Evolutionary conservation across 1,140 invertebrate genomes (phyloP).

Genomic region (Drosophila tani): DNA sequence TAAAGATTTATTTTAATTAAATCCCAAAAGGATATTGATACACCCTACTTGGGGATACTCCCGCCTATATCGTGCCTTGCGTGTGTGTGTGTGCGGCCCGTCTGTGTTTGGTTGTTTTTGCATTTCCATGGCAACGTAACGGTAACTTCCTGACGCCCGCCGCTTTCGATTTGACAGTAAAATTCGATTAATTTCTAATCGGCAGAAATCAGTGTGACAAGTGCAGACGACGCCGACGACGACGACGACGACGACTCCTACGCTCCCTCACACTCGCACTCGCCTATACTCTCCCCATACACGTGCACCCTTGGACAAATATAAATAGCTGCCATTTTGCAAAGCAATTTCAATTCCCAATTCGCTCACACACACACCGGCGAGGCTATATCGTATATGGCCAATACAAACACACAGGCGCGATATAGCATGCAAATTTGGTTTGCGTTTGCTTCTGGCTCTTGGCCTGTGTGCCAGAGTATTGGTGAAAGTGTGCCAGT

Average conservation of each 20-base stretch:
- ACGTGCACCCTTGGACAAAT: slow-evolving; percentile 48
- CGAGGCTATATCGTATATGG: slow-evolving; percentile 13
- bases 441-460: slow-evolving; percentile 40
- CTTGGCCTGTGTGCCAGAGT: slow-evolving; percentile 5
- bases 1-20: neutral
- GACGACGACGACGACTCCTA: neutral
- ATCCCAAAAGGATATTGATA: slow-evolving; percentile 2
- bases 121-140: slow-evolving; percentile 78
- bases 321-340: slow-evolving; percentile 65
- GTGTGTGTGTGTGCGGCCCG: slow-evolving; percentile 35
- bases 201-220: slow-evolving; percentile 78
- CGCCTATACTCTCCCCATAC: slow-evolving; percentile 7
- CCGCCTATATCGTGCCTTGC: slow-evolving; percentile 34
- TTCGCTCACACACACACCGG: slow-evolving; percentile 18
- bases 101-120: slow-evolving; percentile 68
- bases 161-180: slow-evolving; percentile 80
- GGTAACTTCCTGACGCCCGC: slow-evolving; percentile 54
- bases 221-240: slow-evolving; percentile 49
- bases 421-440: slow-evolving; percentile 67
- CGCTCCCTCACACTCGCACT: neutral
- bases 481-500: slow-evolving; percentile 43
- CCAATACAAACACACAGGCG: slow-evolving; percentile 37
- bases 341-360: slow-evolving; percentile 59
- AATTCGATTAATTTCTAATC: slow-evolving; percentile 84
- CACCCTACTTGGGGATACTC: slow-evolving; percentile 27